phyloP scores from a whole-genome alignment of 2,797 vertebrate species.

The Morus bassanus region DNA sequence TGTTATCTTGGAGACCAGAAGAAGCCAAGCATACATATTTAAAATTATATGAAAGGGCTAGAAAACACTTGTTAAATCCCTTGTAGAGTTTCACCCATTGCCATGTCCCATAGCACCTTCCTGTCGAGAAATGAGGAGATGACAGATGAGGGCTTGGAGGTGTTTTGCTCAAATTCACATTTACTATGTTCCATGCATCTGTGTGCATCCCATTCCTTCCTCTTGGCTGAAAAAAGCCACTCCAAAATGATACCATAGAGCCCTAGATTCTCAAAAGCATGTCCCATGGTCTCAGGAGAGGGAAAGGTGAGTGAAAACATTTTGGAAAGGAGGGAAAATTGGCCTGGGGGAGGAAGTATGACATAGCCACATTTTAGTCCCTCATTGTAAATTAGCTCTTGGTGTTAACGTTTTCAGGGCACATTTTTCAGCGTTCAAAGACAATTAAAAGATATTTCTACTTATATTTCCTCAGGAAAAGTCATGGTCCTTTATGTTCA shows the following conservation, averaged over 20 bases:
- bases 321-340: background rate
- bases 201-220: background rate
- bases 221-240: background rate
- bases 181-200: background rate
- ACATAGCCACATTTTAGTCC: background rate
- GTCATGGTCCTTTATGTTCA: background rate
- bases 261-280: background rate
- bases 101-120: background rate
- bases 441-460: background rate
- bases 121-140: background rate
- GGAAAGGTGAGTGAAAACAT: background rate
- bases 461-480: background rate
- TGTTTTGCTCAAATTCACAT: background rate
- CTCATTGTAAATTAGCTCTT: background rate
- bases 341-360: background rate
- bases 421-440: background rate
- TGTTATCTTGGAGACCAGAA: background rate
- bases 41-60: background rate
- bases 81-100: background rate
- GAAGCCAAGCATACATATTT: background rate
- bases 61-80: background rate
- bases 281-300: background rate
- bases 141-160: background rate
- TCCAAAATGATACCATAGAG: background rate
- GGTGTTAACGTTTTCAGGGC: background rate